phyloP scores from a whole-genome alignment of 2,888 invertebrate species.

The Calliphora vomitoria region DNA sequence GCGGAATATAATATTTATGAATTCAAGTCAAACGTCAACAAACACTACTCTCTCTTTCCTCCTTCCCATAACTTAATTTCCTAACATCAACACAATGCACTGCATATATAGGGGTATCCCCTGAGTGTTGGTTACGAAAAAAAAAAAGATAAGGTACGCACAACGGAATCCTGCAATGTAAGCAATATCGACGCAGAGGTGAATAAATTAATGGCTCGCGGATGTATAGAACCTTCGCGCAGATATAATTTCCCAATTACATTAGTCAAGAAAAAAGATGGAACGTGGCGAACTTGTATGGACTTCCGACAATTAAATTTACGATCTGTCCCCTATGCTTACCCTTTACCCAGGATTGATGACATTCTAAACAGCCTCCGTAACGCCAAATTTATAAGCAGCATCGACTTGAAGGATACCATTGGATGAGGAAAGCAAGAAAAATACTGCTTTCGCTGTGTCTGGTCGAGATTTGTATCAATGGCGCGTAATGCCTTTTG shows the following conservation, averaged over 20 bases:
- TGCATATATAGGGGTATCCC: too few species aligned
- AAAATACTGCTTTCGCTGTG: neutral
- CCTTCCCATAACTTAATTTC: too few species aligned
- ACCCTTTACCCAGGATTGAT: neutral
- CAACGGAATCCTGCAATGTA: neutral
- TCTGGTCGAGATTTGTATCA: neutral
- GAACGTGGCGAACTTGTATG: neutral
- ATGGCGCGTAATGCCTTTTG: neutral
- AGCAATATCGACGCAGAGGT: neutral
- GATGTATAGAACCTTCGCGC: conserved; percentile 19
- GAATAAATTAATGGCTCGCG: conserved; percentile 1
- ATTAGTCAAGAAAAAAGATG: neutral
- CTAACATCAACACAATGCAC: too few species aligned
- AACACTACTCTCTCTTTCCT: too few species aligned
- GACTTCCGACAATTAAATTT: too few species aligned
- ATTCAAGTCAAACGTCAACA: too few species aligned
- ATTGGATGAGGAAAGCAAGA: neutral
- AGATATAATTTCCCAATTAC: conserved; percentile 41
- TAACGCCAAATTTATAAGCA: neutral
- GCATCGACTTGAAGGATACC: neutral
- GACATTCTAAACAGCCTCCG: neutral
- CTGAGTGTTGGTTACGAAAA: too few species aligned
- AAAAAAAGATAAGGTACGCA: neutral
- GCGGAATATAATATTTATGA: too few species aligned
- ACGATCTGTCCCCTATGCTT: conserved; percentile 11